These are phyloP conservation scores for Morone chrysops DNA, from an alignment of 2,113 vertebrate genomes.

Conservation along the genomic window DNA sequence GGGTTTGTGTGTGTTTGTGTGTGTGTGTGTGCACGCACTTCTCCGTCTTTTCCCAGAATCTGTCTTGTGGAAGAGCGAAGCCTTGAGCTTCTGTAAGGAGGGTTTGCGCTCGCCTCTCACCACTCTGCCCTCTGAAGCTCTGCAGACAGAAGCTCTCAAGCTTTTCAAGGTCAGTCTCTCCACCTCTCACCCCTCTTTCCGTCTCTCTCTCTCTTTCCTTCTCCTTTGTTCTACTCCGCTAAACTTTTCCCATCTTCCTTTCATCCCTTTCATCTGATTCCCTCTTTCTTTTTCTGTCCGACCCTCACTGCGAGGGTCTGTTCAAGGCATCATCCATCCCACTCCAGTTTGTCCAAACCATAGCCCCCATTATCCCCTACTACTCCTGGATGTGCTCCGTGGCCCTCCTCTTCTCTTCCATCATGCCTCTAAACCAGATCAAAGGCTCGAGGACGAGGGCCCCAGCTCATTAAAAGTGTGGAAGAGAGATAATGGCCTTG, in stretches of 20 bases:
- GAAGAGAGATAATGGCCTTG: slow-evolving; percentile 75
- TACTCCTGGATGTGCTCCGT: slow-evolving; percentile 42
- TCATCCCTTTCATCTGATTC: slow-evolving; percentile 30
- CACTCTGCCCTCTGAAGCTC: slow-evolving; percentile 90
- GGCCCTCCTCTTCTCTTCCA: slow-evolving; percentile 23
- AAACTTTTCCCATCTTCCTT: slow-evolving; percentile 36
- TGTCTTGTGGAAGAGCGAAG: slow-evolving; percentile 88
- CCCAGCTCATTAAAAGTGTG: slow-evolving; percentile 74
- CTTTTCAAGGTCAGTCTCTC: slow-evolving; percentile 88
- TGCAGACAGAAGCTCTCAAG: slow-evolving; percentile 93
- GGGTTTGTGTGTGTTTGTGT: neutral
- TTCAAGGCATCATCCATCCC: slow-evolving; percentile 41
- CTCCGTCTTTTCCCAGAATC: slow-evolving; percentile 80
- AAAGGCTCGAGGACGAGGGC: slow-evolving; percentile 65
- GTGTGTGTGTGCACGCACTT: slow-evolving; percentile 10
- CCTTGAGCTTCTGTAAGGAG: slow-evolving; percentile 90
- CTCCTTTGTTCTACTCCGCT: slow-evolving; percentile 39
- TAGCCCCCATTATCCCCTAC: slow-evolving; percentile 28
- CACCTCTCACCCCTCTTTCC: slow-evolving; percentile 29
- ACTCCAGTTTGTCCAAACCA: slow-evolving; percentile 5
- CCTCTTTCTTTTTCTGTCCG: neutral
- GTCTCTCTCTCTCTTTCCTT: neutral
- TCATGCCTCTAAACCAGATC: slow-evolving; percentile 68
- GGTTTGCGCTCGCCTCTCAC: slow-evolving; percentile 88
- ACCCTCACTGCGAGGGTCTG: slow-evolving; percentile 37